phyloP scores from a whole-genome alignment of 1,140 invertebrate genomes.

The Cydia fagiglandana region DNA sequence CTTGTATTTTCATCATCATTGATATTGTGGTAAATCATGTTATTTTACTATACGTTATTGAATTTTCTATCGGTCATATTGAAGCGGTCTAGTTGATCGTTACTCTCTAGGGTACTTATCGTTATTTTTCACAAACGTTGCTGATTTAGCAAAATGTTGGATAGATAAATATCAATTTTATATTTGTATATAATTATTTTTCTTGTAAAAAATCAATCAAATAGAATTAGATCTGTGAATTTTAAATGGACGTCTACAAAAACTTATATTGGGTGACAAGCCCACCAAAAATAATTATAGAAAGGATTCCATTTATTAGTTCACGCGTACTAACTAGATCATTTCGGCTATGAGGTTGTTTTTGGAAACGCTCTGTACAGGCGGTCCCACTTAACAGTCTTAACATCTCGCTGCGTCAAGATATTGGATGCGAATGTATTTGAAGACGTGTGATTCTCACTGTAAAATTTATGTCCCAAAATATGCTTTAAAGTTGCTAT shows the following conservation, averaged over 20 bases:
- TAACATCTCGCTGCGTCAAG: not conserved
- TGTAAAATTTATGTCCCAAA: no score
- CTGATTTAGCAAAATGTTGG: constrained; percentile 61
- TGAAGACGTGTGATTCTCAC: not conserved
- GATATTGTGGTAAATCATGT: constrained; percentile 35
- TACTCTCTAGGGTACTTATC: constrained; percentile 65
- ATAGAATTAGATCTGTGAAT: constrained; percentile 69
- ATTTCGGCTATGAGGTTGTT: constrained; percentile 43
- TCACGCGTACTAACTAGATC: constrained; percentile 46
- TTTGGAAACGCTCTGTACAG: not conserved
- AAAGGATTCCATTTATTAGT: constrained; percentile 40
- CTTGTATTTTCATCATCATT: constrained; percentile 31
- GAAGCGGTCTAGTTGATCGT: constrained; percentile 40
- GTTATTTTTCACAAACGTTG: constrained; percentile 63
- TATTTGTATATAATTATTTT: constrained; percentile 76
- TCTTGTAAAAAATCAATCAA: constrained; percentile 72
- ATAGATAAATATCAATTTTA: constrained; percentile 72
- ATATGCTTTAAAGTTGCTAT: no score
- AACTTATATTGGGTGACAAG: constrained; percentile 46
- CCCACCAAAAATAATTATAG: constrained; percentile 62
- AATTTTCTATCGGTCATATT: constrained; percentile 46
- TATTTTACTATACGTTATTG: constrained; percentile 51
- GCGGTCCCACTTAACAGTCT: not conserved
- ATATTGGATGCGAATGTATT: not conserved
- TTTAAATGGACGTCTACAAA: constrained; percentile 45